phyloP scores from a whole-genome alignment of 2,797 vertebrate genomes.

The Chaenodraco wilsoni region DNA sequence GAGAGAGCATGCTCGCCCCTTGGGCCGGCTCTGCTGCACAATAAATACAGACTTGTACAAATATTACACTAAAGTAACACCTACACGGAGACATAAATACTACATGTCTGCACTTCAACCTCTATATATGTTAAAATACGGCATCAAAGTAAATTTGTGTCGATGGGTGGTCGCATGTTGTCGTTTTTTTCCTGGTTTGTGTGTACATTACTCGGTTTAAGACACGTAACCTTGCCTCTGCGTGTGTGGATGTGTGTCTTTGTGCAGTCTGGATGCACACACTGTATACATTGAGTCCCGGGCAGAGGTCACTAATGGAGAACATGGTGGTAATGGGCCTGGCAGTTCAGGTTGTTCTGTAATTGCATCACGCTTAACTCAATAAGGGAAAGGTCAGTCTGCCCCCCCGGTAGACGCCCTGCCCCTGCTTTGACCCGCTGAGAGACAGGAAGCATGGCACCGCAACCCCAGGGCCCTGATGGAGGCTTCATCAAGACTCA shows the following conservation, averaged over 20 bases:
- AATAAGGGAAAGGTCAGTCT: conserved; percentile 79
- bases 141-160: background rate
- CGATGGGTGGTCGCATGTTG: background rate
- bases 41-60: conserved; percentile 66
- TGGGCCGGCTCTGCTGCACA: conserved; percentile 63
- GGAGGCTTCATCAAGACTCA: conserved; percentile 27
- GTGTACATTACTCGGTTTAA: conserved; percentile 21
- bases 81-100: conserved; percentile 37
- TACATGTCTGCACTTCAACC: conserved; percentile 9
- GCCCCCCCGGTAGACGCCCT: conserved; percentile 59
- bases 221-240: conserved; percentile 47
- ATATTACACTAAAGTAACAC: conserved; percentile 47
- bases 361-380: conserved; percentile 81
- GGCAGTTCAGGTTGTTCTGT: conserved; percentile 73
- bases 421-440: conserved; percentile 70
- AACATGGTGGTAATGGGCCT: conserved; percentile 76
- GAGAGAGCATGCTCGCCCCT: conserved; percentile 67
- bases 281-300: conserved; percentile 61
- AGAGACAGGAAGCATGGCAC: conserved; percentile 57
- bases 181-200: background rate
- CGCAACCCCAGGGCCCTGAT: conserved; percentile 43
- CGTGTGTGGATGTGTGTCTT: conserved; percentile 32
- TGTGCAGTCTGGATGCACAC: conserved; percentile 41
- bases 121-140: conserved; percentile 11
- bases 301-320: conserved; percentile 78